These are phyloP conservation scores for Oppia nitens DNA, from an alignment of 1,140 invertebrate species.

Conservation along the genomic window DNA sequence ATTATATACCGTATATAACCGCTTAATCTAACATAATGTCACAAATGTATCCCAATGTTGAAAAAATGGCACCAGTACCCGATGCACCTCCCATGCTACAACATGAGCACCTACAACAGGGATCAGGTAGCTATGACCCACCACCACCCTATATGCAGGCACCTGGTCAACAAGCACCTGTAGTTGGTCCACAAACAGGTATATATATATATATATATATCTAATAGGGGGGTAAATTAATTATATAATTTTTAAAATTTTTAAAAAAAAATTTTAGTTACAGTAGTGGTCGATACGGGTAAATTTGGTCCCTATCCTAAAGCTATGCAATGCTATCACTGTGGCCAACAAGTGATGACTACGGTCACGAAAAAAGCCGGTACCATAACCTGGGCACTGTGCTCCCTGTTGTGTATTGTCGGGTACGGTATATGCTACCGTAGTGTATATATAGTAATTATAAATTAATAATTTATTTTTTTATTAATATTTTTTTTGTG, in stretches of 20 bases:
- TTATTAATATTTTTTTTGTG: not conserved
- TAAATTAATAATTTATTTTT: not conserved
- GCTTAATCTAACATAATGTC: too few species aligned
- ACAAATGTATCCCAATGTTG: too few species aligned
- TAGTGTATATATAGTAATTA: not conserved
- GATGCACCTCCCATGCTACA: not conserved
- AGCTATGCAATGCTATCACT: conserved; percentile 10
- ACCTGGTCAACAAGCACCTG: too few species aligned
- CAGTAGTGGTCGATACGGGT: not conserved
- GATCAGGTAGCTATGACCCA: not conserved
- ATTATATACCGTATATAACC: too few species aligned
- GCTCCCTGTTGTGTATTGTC: not conserved
- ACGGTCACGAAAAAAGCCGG: not conserved
- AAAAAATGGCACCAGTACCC: too few species aligned
- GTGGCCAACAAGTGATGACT: conserved; percentile 6
- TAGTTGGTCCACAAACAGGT: too few species aligned
- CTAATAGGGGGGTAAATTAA: too few species aligned
- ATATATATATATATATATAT: too few species aligned
- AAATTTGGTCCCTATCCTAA: conserved; percentile 6
- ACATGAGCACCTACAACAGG: not conserved
- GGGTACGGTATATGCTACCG: too few species aligned
- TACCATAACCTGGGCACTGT: conserved; percentile 4
- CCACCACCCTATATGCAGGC: not conserved
- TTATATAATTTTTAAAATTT: too few species aligned
- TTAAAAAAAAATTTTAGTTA: too few species aligned